Conservation (phyloP, 2,113 vertebrate genomes). For the Procavia capensis region DNA sequence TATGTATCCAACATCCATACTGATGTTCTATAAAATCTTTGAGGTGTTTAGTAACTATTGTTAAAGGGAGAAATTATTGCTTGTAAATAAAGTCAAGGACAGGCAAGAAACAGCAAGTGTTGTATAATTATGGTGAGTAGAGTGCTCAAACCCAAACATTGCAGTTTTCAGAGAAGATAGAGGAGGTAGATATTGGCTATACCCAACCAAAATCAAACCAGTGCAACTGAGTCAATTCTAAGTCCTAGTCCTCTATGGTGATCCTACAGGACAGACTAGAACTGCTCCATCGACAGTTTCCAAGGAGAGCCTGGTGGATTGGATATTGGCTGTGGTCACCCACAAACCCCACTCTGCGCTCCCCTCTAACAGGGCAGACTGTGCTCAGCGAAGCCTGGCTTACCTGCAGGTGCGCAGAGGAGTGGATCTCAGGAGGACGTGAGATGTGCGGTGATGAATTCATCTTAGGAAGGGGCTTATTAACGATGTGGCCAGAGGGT, state of each 20-base stretch:
- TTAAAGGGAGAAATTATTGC: not conserved
- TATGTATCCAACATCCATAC: not conserved
- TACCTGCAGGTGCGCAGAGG: not conserved
- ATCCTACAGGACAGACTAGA: too few relatives aligned
- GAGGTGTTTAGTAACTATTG: not conserved
- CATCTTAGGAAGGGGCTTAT: not conserved
- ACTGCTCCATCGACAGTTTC: too few relatives aligned
- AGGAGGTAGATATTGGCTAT: not conserved
- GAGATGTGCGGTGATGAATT: rapidly evolving
- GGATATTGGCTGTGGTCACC: not conserved
- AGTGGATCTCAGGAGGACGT: not conserved
- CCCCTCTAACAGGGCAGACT: not conserved
- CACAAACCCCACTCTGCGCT: not conserved
- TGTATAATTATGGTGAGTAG: not conserved
- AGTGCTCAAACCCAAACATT: not conserved
- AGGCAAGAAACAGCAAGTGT: not conserved
- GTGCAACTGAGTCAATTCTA: too few relatives aligned
- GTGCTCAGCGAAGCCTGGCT: not conserved
- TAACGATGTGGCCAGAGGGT: not conserved
- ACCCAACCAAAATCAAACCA: too few relatives aligned
- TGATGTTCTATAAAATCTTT: not conserved
- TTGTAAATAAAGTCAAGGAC: not conserved
- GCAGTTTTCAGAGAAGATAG: too few relatives aligned
- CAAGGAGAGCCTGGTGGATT: too few relatives aligned
- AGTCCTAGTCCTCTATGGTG: too few relatives aligned